These are phyloP conservation scores for Caloenas nicobarica DNA, from an alignment of 2,113 vertebrate genomes.

Conservation along the genomic window DNA sequence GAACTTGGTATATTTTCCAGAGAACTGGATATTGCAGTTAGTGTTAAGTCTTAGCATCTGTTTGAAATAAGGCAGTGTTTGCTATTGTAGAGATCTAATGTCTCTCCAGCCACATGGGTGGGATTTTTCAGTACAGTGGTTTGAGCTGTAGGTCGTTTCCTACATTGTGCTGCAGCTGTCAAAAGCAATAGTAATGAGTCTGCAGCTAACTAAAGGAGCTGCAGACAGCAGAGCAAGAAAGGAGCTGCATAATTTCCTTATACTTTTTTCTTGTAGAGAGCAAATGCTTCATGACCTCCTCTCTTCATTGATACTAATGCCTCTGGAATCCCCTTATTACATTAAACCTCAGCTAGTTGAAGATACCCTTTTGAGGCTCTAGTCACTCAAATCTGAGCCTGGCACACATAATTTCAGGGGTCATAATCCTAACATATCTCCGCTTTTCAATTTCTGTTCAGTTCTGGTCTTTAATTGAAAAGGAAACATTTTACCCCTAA, in stretches of 20 bases:
- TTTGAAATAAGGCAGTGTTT: not conserved
- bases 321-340: not conserved
- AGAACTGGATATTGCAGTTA: not conserved
- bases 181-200: not conserved
- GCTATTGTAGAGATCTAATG: rapidly evolving
- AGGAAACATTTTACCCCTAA: not conserved
- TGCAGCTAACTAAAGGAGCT: not conserved
- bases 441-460: not conserved
- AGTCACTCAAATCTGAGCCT: not conserved
- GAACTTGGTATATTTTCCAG: not conserved
- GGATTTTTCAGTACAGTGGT: not conserved
- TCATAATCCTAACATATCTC: not conserved
- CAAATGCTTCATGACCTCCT: not conserved
- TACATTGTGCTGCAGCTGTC: not conserved
- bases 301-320: not conserved
- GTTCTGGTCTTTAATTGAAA: not conserved
- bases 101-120: not conserved
- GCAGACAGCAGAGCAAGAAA: not conserved
- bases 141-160: not conserved
- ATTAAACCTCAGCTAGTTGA: not conserved
- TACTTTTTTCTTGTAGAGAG: not conserved
- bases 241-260: not conserved
- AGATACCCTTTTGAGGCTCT: not conserved
- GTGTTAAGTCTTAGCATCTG: not conserved
- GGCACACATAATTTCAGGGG: not conserved